These are phyloP conservation scores for Pseudocheirus occidentalis DNA, from an alignment of 2,797 vertebrate species.

Conservation along the genomic window DNA sequence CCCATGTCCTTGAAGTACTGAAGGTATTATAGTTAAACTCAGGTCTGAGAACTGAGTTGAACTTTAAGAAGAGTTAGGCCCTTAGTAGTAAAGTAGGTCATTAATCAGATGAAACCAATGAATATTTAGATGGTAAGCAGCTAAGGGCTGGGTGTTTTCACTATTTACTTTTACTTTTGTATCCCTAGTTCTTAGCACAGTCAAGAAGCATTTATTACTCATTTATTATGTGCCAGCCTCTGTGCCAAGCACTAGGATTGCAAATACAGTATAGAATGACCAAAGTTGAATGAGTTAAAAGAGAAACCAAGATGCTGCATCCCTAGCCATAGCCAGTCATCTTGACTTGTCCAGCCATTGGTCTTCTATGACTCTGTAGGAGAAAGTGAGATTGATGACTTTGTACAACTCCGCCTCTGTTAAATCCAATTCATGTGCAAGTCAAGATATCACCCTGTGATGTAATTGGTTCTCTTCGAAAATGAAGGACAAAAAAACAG, in stretches of 20 bases:
- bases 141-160: background rate
- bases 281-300: background rate
- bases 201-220: background rate
- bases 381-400: background rate
- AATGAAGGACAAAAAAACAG: background rate
- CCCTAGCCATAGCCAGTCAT: background rate
- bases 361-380: background rate
- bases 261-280: background rate
- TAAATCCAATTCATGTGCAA: background rate
- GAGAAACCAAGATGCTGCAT: background rate
- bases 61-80: background rate
- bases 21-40: background rate
- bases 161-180: background rate
- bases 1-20: background rate
- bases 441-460: background rate
- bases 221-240: background rate
- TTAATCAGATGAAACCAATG: background rate
- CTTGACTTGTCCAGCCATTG: background rate
- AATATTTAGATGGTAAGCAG: background rate
- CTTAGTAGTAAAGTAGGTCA: background rate
- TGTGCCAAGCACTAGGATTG: background rate
- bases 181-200: background rate
- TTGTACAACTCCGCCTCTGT: background rate
- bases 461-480: background rate
- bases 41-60: background rate